Evolutionary conservation across 2,113 vertebrate species (phyloP).

Genomic region (Pygoscelis adeliae): DNA sequence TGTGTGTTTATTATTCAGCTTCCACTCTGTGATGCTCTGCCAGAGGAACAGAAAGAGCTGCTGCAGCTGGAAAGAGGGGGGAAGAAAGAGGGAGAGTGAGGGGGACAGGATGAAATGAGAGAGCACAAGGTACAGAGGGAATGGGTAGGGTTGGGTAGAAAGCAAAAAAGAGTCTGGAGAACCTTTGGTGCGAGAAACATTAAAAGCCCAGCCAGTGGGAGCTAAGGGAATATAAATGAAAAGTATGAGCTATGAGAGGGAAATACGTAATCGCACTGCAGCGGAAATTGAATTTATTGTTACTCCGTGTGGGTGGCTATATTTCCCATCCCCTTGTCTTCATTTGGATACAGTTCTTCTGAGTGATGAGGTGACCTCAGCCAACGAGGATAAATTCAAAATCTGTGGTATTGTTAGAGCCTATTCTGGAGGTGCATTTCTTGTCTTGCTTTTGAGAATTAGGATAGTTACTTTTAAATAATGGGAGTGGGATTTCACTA

Average conservation of each 20-base stretch:
- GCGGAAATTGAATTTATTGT: not conserved
- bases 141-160: not conserved
- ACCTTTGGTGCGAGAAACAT: not conserved
- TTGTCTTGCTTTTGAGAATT: not conserved
- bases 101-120: not conserved
- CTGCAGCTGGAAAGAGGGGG: not conserved
- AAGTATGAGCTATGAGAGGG: not conserved
- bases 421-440: not conserved
- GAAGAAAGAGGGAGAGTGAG: not conserved
- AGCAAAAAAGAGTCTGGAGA: not conserved
- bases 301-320: constrained; percentile 8
- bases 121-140: not conserved
- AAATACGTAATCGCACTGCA: not conserved
- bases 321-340: constrained; percentile 30
- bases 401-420: not conserved
- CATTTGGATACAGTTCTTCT: not conserved
- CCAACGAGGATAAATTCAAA: not conserved
- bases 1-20: not conserved
- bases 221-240: not conserved
- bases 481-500: not conserved
- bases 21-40: not conserved
- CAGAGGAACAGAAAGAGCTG: constrained; percentile 15
- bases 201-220: not conserved
- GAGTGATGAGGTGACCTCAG: constrained; percentile 49
- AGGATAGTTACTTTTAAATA: not conserved